A percentile compares a stretch with the other conserved stretches of the same genome.
phyloP scores from a whole-genome alignment of 2,888 invertebrate species.

The Drosophila borborema region DNA sequence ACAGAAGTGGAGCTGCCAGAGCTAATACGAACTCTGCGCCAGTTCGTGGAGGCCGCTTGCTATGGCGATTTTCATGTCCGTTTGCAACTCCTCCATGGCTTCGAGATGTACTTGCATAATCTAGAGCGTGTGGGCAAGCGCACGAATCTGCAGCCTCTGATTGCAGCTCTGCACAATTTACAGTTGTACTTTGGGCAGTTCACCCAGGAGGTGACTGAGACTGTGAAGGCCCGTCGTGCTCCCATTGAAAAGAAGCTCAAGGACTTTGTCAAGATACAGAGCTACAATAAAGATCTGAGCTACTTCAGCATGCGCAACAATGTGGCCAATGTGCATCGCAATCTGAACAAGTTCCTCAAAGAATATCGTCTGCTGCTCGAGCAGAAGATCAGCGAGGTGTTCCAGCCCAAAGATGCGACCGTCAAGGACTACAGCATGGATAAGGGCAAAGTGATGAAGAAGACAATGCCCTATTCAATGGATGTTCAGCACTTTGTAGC shows the following conservation, averaged over 20 bases:
- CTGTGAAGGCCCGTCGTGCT: slow-evolving; percentile 89
- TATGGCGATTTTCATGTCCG: slow-evolving; percentile 93
- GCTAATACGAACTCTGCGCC: slow-evolving; percentile 88
- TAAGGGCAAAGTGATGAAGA: slow-evolving; percentile 77
- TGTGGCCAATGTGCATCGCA: slow-evolving; percentile 94
- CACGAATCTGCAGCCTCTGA: slow-evolving; percentile 82
- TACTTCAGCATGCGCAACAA: slow-evolving; percentile 97
- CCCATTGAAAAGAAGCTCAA: slow-evolving; percentile 96
- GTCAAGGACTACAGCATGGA: slow-evolving; percentile 81
- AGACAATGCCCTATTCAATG: slow-evolving; percentile 74
- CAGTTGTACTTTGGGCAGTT: slow-evolving; percentile 95
- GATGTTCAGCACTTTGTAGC: slow-evolving; percentile 84
- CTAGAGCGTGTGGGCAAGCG: slow-evolving; percentile 69
- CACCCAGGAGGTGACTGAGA: slow-evolving; percentile 87
- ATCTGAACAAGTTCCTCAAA: slow-evolving; percentile 93
- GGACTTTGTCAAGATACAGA: slow-evolving; percentile 97
- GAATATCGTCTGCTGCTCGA: slow-evolving; percentile 90
- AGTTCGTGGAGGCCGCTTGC: slow-evolving; percentile 93
- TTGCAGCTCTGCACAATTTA: slow-evolving; percentile 92
- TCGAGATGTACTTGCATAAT: slow-evolving; percentile 92
- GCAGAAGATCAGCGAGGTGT: slow-evolving; percentile 83
- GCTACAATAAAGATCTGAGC: slow-evolving; percentile 97
- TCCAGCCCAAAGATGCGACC: slow-evolving; percentile 84
- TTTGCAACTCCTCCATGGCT: slow-evolving; percentile 91
- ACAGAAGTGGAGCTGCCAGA: slow-evolving; percentile 58